Base-by-base conservation (phyloP, 2,888 invertebrate species). In the Himalopsyche tibetana region DNA sequence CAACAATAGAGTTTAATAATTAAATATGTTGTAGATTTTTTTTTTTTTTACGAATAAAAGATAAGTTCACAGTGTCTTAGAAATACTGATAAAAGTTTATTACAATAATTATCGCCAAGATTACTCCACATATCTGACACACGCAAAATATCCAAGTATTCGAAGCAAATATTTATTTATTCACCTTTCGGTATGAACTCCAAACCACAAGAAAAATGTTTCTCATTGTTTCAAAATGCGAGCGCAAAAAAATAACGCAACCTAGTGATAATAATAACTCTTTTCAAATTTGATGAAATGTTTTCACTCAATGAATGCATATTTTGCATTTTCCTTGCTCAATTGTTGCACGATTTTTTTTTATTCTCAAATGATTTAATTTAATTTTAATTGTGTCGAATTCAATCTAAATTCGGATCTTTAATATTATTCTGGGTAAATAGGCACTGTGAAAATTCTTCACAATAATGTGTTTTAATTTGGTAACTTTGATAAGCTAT, bases 301-400 rank as follows among this genome's bases (percentile, higher is more conserved):
- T 80, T 84, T 84, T 84, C 80, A 56, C 81, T 84, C 84, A 81
- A 84, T 84, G 84, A 55, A 84, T 84, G 84, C 84, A 84, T 84
- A 84, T 84, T 82, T 84, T 84, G 84, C 84, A 84, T 84, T 51
- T 74, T 80, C 74, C 45, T 80, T 80, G 42, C 80, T 42, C 80
- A 80, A 42, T 42, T 51, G n/a, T 51, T 80, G 80, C 80, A 80
- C 80, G 45, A 51, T 74, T 74, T 74, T 74, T 28, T 28, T 74
- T 74, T 74, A 74, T 36, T 74, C 74, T 74, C 74, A 36, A 74
- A 74, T 74, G 74, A 38, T 74, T 74, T 74, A 74, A 74, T 74
- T 74, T 74, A 74, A 74, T 38, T 74, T 74, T 74, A 74, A 74
- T 74, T 74, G 74, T 74, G 74, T 74, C 28, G 74, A 74, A 74